These are phyloP conservation scores for Camponotus floridanus DNA, from an alignment of 1,140 invertebrate species.

Conservation along the genomic window DNA sequence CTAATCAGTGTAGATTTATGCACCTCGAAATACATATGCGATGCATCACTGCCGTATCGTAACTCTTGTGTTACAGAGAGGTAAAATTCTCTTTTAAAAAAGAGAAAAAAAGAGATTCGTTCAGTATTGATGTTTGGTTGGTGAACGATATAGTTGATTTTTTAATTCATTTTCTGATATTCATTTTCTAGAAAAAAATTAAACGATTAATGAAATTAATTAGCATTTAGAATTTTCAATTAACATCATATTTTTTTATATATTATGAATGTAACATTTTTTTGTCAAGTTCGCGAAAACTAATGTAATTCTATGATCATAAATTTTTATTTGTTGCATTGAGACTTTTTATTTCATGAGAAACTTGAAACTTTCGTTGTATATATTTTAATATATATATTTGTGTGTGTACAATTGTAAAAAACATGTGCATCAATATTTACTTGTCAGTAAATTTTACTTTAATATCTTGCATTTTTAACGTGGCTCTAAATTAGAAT, in stretches of 20 bases:
- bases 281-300: not conserved
- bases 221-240: not conserved
- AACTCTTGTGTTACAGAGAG: not conserved
- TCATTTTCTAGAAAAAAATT: not conserved
- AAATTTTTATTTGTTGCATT: slow-evolving; percentile 12
- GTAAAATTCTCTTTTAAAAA: no score
- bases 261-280: not conserved
- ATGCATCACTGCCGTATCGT: slow-evolving; percentile 15
- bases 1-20: slow-evolving; percentile 58
- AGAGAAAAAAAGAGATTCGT: not conserved
- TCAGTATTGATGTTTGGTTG: not conserved
- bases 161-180: not conserved
- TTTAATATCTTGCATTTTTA: not conserved
- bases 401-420: not conserved
- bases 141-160: not conserved
- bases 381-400: not conserved
- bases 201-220: not conserved
- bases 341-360: not conserved
- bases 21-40: slow-evolving; percentile 24
- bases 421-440: not conserved
- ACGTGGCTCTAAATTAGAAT: slow-evolving; percentile 22
- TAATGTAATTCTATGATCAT: not conserved
- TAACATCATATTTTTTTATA: not conserved
- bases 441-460: slow-evolving; percentile 17
- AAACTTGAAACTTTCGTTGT: not conserved